Percentiles rank a stretch among this genome's conserved stretches.
Evolutionary conservation across 2,797 vertebrate species (phyloP).

Genomic region (Xiphorhynchus erythropygius): DNA sequence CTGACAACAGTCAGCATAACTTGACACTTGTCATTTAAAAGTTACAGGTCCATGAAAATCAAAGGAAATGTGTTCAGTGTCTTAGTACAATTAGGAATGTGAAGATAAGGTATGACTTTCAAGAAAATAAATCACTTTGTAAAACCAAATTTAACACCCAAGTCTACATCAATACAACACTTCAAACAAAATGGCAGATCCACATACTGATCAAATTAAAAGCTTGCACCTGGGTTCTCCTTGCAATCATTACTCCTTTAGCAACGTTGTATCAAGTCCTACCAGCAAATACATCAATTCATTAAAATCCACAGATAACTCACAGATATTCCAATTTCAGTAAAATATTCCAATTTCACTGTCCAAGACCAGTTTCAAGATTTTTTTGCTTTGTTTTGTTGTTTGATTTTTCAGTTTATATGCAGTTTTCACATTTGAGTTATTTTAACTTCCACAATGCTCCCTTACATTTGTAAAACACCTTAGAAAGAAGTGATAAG

Average conservation of each 20-base stretch:
- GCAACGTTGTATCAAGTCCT: neutral
- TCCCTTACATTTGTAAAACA: neutral
- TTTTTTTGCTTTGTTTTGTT: neutral
- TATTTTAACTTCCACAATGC: neutral
- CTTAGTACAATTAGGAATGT: neutral
- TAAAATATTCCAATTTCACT: neutral
- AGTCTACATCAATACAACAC: neutral
- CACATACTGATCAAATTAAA: neutral
- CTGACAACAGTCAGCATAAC: neutral
- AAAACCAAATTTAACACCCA: neutral
- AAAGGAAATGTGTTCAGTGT: neutral
- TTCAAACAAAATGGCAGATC: conserved; percentile 16
- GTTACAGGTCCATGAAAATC: neutral
- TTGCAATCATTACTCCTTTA: neutral
- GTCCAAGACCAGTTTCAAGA: neutral
- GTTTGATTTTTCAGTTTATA: neutral
- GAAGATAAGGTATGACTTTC: neutral
- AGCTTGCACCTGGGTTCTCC: neutral
- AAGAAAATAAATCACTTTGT: neutral
- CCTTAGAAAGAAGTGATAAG: neutral
- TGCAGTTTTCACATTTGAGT: neutral
- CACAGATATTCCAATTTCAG: neutral
- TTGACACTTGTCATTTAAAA: neutral
- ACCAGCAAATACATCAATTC: neutral
- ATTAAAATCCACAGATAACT: neutral